phyloP scores from a whole-genome alignment of 1,140 invertebrate genomes.

The Bombus breviceps region DNA sequence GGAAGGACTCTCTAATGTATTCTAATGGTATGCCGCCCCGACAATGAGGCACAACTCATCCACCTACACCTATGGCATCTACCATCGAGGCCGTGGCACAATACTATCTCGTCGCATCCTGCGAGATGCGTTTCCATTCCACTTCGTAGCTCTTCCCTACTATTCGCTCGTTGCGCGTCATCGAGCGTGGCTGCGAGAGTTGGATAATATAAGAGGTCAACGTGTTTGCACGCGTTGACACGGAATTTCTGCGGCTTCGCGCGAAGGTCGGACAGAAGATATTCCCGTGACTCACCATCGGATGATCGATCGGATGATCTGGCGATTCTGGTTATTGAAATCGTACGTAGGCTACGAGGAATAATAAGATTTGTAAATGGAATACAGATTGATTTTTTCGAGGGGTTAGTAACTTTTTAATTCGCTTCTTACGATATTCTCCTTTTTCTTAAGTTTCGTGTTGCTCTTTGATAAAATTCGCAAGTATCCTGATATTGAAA shows the following conservation, averaged over 20 bases:
- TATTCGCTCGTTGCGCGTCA: background rate
- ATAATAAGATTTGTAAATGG: no score
- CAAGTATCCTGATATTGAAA: no score
- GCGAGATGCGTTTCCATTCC: conserved; percentile 53
- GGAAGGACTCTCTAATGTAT: conserved; percentile 72
- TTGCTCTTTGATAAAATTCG: no score
- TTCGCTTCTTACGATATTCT: no score
- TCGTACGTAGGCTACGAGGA: no score
- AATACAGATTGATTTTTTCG: no score
- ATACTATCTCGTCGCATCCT: conserved; percentile 62
- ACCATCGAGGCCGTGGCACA: conserved; percentile 54
- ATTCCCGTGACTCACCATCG: background rate
- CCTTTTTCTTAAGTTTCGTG: no score
- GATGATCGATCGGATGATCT: background rate
- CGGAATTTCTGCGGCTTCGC: conserved; percentile 37
- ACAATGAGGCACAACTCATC: conserved; percentile 79
- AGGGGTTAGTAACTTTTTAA: no score
- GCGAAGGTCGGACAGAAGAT: conserved; percentile 45
- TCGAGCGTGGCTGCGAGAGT: conserved; percentile 1
- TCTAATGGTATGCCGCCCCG: conserved; percentile 79
- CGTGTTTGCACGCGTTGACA: conserved; percentile 52
- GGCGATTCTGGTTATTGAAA: no score
- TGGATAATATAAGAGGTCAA: background rate
- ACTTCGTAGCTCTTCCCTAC: conserved; percentile 19
- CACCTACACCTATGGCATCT: conserved; percentile 73